Evolutionary conservation across 2,113 vertebrate genomes (phyloP), one percentile per base, ranked within the genome.

Genomic region (Panurus biarmicus): DNA sequence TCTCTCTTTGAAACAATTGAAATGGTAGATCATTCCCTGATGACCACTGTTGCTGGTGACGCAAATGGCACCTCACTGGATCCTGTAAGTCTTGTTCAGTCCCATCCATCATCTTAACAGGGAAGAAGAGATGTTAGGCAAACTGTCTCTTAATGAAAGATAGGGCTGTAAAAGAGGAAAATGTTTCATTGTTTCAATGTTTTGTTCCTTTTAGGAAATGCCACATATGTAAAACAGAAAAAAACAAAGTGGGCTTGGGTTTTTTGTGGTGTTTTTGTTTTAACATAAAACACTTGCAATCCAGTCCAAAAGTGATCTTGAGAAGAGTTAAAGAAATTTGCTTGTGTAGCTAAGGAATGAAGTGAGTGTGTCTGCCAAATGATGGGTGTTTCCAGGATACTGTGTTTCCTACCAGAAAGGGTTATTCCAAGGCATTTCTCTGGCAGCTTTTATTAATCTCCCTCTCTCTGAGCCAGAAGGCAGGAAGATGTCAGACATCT

Each of bases 151-250:
- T 85, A 51, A 80, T 76, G 90, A 96, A 73, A 91, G 85, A 94
- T 95, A 82, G 54, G 54, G 48, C 72, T 91, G 31, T 66, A 73
- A 90, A 87, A 88, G 67, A 50, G 22, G 72, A 94, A 85, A 88
- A 83, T 16, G 56, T 53, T 72, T 93, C 31, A 60, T 80, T 81
- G 54, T 85, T 92, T 79, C 85, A 94, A 47, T 54, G 71, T 81
- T 82, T 93, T 83, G 25, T 65, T 88, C 79, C 78, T 81, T 92
- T 90, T 48, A 56, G 87, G 73, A 96, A 91, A 96, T 90, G 70
- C 96, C 85, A 87, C 57, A 65, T 85, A 90, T 65, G 67, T 94
- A 91, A 96, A 96, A 35, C 90, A 97, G 87, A 97, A 95, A 74
- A 76, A 94, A 97, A 78, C 28, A 61, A 71, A 94, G n/a, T 16